phyloP scores from a whole-genome alignment of 2,888 invertebrate genomes.

The Cephus spinipes region DNA sequence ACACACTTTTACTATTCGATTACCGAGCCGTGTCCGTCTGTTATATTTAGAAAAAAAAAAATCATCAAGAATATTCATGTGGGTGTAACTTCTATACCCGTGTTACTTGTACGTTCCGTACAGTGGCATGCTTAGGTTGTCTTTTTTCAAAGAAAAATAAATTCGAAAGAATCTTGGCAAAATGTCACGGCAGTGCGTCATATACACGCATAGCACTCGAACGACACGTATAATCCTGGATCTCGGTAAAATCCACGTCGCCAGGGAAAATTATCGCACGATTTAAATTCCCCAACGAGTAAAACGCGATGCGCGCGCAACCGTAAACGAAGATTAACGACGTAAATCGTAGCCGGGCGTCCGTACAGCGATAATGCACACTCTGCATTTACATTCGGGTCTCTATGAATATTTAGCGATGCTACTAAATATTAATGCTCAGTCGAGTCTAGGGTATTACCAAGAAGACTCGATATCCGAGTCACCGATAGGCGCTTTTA shows the following conservation, averaged over 20 bases:
- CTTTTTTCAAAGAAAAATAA: neutral
- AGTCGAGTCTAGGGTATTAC: neutral
- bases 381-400: constrained; percentile 42
- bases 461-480: neutral
- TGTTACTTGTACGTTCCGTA: neutral
- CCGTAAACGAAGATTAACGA: neutral
- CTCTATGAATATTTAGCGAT: constrained; percentile 43
- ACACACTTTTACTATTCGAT: neutral
- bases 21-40: neutral
- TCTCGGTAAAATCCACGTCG: neutral
- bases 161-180: neutral
- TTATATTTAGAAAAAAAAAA: neutral
- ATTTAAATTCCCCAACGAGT: constrained; percentile 42
- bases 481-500: neutral
- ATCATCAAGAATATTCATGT: neutral
- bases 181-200: neutral
- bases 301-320: constrained; percentile 20
- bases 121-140: neutral
- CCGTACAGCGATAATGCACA: constrained; percentile 20
- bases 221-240: neutral
- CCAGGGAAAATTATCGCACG: constrained; percentile 27
- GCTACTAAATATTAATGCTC: neutral
- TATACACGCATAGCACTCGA: neutral
- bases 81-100: neutral
- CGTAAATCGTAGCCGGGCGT: neutral